Evolutionary conservation across 2,113 vertebrate genomes (phyloP).

Genomic region (Varanus salvator): DNA sequence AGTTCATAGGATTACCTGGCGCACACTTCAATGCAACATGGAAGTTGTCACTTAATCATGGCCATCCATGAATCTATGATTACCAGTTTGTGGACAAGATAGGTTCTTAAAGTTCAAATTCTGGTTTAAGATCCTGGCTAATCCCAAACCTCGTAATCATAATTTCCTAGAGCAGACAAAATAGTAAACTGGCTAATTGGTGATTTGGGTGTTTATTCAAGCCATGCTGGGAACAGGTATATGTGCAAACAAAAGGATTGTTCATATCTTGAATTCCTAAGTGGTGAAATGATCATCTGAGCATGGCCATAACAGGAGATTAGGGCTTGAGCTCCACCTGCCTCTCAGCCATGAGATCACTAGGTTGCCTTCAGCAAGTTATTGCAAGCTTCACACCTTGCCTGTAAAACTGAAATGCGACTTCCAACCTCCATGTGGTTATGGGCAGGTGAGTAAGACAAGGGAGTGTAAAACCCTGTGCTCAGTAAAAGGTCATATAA

Average conservation of each 20-base stretch:
- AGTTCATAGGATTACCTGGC: background rate
- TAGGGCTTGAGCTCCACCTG: background rate
- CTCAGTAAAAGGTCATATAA: background rate
- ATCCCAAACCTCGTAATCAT: background rate
- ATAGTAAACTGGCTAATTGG: background rate
- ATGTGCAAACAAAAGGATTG: background rate
- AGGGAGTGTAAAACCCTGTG: background rate
- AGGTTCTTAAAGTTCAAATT: background rate
- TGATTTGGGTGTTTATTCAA: background rate
- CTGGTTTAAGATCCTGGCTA: background rate
- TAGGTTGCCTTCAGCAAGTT: background rate
- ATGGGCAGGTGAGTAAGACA: background rate
- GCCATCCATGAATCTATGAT: background rate
- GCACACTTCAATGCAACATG: background rate
- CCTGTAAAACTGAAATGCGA: background rate
- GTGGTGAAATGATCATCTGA: background rate
- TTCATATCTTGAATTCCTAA: background rate
- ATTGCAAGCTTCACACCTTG: background rate
- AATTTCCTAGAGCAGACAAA: background rate
- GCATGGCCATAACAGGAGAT: background rate
- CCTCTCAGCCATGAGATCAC: background rate
- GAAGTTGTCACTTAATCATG: background rate
- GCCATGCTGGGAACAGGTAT: background rate
- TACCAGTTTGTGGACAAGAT: background rate
- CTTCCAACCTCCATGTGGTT: background rate